A percentile compares a stretch with the other conserved stretches of the same genome.
These are phyloP conservation scores for Hydropsyche tenuis DNA, from an alignment of 1,140 invertebrate genomes.

Conservation along the genomic window DNA sequence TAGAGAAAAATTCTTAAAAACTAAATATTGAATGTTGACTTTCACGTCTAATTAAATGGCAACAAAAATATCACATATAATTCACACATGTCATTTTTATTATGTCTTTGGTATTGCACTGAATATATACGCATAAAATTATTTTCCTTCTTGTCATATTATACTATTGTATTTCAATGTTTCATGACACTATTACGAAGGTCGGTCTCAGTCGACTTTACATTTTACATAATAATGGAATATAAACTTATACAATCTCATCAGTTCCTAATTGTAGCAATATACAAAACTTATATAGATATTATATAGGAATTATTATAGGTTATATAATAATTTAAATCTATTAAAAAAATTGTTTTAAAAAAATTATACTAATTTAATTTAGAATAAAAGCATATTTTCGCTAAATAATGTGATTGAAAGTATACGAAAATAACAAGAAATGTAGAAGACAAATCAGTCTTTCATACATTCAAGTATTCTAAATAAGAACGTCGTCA, in stretches of 20 bases:
- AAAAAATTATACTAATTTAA: neutral
- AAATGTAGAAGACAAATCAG: no score
- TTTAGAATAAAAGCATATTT: no score
- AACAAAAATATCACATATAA: slow-evolving; percentile 39
- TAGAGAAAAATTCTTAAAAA: neutral
- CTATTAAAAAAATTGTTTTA: no score
- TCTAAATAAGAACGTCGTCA: no score
- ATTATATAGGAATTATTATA: neutral
- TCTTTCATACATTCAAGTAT: no score
- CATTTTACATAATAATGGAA: neutral
- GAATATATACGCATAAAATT: slow-evolving; percentile 10
- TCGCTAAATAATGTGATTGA: no score
- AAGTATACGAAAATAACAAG: no score
- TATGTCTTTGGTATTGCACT: slow-evolving; percentile 40
- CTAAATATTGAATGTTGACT: slow-evolving; percentile 1
- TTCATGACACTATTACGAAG: neutral
- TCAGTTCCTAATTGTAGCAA: slow-evolving; percentile 3
- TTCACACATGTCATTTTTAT: slow-evolving; percentile 30
- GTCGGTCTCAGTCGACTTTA: slow-evolving; percentile 23
- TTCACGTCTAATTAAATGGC: slow-evolving; percentile 21
- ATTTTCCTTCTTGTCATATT: neutral
- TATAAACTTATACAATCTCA: neutral
- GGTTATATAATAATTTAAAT: no score
- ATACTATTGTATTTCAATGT: neutral
- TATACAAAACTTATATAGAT: slow-evolving; percentile 5